A percentile compares a stretch with the other conserved stretches of the same genome.
These are phyloP conservation scores for Gymnothorax reevesii DNA, from an alignment of 2,797 vertebrate species.

Conservation along the genomic window DNA sequence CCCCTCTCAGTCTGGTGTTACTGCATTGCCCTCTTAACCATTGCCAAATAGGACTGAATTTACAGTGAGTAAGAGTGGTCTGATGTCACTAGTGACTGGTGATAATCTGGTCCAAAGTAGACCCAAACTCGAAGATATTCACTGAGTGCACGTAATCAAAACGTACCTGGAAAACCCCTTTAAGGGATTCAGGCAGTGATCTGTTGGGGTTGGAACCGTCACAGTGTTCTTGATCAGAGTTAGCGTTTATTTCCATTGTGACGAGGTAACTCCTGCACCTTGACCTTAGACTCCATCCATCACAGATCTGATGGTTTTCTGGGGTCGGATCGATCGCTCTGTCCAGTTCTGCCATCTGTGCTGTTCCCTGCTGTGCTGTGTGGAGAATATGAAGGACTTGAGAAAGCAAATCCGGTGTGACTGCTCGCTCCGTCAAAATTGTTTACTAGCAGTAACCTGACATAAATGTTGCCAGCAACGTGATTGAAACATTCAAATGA, in stretches of 20 bases:
- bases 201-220: background rate
- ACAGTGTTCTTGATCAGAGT: background rate
- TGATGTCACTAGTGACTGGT: background rate
- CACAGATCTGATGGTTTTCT: constrained; percentile 14
- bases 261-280: constrained; percentile 17
- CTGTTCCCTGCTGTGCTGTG: background rate
- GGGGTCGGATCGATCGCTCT: constrained; percentile 10
- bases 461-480: background rate
- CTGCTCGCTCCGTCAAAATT: background rate
- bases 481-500: background rate
- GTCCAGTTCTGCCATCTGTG: constrained; percentile 27
- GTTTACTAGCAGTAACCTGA: background rate
- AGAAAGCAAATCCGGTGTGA: constrained; percentile 21
- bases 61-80: background rate
- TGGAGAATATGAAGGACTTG: background rate
- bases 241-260: background rate
- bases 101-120: background rate
- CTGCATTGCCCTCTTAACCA: background rate
- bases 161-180: background rate
- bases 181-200: background rate
- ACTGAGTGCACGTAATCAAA: background rate
- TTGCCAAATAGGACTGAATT: background rate
- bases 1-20: background rate
- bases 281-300: constrained; percentile 28
- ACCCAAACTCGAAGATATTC: background rate